These are phyloP conservation scores for Ctenochaetus hawaiiensis DNA, from an alignment of 2,797 vertebrate species.

Conservation along the genomic window DNA sequence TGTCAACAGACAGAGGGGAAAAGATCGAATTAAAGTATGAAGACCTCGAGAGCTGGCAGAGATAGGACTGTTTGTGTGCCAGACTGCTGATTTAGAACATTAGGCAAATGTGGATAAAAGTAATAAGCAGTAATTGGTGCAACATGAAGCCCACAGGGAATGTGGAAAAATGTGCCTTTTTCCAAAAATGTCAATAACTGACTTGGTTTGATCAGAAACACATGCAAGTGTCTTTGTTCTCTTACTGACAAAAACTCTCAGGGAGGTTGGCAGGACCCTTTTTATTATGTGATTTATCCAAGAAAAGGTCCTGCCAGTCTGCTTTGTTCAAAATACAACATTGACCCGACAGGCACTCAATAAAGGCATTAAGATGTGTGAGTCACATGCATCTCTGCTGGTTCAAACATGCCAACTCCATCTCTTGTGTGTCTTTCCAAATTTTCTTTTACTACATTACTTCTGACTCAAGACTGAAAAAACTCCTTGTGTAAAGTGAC, in stretches of 20 bases:
- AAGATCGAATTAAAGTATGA: conserved; percentile 7
- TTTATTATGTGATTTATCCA: conserved; percentile 22
- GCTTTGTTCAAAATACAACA: conserved; percentile 8
- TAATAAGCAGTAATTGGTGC: conserved; percentile 58
- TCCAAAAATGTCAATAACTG: conserved; percentile 58
- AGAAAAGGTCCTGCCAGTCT: conserved; percentile 1
- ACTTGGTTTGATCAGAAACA: conserved; percentile 66
- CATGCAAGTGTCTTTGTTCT: conserved; percentile 50
- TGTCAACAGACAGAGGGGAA: conserved; percentile 26
- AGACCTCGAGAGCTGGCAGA: conserved; percentile 23
- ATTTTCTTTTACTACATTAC: conserved; percentile 10
- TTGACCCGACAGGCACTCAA: neutral
- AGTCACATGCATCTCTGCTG: conserved; percentile 18
- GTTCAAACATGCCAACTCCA: conserved; percentile 19
- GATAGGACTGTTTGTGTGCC: conserved; percentile 32
- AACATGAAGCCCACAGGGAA: conserved; percentile 61
- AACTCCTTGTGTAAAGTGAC: conserved; percentile 14
- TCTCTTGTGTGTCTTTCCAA: conserved; percentile 17
- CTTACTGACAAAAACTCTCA: conserved; percentile 29
- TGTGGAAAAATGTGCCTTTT: conserved; percentile 65
- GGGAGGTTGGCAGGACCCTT: conserved; percentile 9
- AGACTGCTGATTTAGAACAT: conserved; percentile 40
- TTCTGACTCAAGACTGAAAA: conserved; percentile 61
- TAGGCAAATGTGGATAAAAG: conserved; percentile 50
- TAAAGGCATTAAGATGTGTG: neutral